Evolutionary conservation across 2,888 invertebrate species (phyloP).

Genomic region (Polydrusus cervinus): DNA sequence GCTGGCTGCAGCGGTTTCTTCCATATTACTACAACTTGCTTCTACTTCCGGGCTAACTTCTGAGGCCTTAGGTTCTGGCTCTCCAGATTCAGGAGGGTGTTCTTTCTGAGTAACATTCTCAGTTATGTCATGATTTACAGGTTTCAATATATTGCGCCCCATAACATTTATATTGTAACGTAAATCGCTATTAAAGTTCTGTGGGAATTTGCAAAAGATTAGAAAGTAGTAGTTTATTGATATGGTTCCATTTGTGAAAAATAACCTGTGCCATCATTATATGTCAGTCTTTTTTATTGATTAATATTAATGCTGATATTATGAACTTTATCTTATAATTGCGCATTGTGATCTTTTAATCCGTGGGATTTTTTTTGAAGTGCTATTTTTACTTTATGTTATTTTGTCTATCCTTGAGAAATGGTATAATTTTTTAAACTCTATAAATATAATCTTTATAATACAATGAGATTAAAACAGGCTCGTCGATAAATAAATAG

Average conservation of each 20-base stretch:
- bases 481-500: too few species aligned
- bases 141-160: too few species aligned
- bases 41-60: too few species aligned
- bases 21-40: too few species aligned
- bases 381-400: background rate
- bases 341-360: slow-evolving; percentile 2
- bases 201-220: background rate
- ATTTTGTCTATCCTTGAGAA: background rate
- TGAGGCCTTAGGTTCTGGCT: too few species aligned
- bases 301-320: background rate
- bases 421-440: background rate
- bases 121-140: too few species aligned
- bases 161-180: too few species aligned
- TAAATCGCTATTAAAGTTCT: too few species aligned
- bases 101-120: too few species aligned
- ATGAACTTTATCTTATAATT: background rate
- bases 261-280: background rate
- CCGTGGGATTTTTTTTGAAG: background rate
- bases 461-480: background rate
- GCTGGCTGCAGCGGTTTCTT: too few species aligned
- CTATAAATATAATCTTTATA: background rate
- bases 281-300: slow-evolving; percentile 1
- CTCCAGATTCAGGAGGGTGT: too few species aligned
- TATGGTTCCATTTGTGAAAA: background rate
- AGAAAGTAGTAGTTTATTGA: background rate